Percentiles rank a stretch among this genome's conserved stretches.
phyloP scores from a whole-genome alignment of 2,888 invertebrate species.

The Spodoptera littoralis region DNA sequence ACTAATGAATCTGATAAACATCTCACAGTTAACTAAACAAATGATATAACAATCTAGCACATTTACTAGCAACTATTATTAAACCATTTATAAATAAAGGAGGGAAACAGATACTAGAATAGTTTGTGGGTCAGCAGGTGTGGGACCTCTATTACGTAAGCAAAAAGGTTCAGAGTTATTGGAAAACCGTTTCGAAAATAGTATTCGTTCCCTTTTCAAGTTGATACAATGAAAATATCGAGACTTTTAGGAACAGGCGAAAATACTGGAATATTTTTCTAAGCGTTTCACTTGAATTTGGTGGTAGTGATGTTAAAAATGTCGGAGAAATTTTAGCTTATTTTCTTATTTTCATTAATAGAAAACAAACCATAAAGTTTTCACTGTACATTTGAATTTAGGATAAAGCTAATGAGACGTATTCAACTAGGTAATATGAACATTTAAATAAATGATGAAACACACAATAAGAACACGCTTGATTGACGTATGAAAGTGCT shows the following conservation, averaged over 20 bases:
- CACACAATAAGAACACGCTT: conserved; percentile 25
- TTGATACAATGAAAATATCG: conserved; percentile 17
- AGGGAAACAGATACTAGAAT: conserved; percentile 52
- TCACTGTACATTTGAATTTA: too few species aligned
- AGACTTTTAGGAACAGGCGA: too few species aligned
- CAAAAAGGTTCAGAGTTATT: conserved; percentile 38
- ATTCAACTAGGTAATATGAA: conserved; percentile 1
- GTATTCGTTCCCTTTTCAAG: conserved; percentile 31
- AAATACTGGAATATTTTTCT: too few species aligned
- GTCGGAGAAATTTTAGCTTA: background rate
- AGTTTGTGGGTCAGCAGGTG: conserved; percentile 48
- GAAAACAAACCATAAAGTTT: too few species aligned
- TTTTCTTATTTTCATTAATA: background rate
- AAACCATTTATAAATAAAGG: conserved; percentile 56
- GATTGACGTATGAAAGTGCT: conserved; percentile 42
- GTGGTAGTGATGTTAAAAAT: too few species aligned
- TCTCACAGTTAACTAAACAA: background rate
- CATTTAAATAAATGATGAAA: conserved; percentile 21
- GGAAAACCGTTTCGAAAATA: conserved; percentile 31
- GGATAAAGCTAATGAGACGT: too few species aligned
- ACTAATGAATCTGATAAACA: too few species aligned
- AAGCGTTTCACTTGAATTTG: too few species aligned
- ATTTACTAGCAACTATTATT: conserved; percentile 49
- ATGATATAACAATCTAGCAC: background rate
- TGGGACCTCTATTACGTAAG: conserved; percentile 39